phyloP scores from a whole-genome alignment of 2,113 vertebrate species.

The Jaculus jaculus region DNA sequence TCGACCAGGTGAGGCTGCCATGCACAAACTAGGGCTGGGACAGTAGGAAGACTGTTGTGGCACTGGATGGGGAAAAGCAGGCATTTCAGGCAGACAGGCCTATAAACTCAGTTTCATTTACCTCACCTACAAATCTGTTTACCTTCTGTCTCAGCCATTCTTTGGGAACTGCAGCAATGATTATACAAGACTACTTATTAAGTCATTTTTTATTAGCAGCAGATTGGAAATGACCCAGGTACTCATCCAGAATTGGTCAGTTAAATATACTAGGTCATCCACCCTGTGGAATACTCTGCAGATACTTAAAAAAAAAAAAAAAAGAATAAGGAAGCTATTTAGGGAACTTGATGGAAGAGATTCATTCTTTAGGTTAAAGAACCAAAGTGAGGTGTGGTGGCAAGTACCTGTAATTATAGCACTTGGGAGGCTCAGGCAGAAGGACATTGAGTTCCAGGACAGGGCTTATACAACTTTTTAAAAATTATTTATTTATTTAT shows the following conservation, averaged over 20 bases:
- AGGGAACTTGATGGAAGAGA: background rate
- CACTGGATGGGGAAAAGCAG: background rate
- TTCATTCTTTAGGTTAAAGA: background rate
- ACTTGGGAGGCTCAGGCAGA: background rate
- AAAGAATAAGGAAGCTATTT: background rate
- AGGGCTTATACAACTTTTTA: background rate
- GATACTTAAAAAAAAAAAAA: no score
- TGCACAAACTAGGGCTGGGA: background rate
- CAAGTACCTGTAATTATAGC: background rate
- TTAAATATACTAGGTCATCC: background rate
- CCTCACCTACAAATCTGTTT: background rate
- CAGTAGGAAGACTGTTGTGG: background rate
- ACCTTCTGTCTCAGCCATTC: background rate
- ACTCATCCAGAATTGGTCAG: background rate
- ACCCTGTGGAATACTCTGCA: fast-evolving
- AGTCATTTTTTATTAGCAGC: background rate
- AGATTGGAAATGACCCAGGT: background rate
- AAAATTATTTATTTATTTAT: no score
- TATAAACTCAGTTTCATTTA: background rate
- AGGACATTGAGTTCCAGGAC: background rate
- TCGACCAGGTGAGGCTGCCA: slow-evolving; percentile 90
- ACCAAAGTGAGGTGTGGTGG: background rate
- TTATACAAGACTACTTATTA: background rate
- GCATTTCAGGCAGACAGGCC: background rate
- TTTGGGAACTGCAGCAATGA: background rate